A percentile compares a stretch with the other conserved stretches of the same genome.
These are phyloP conservation scores for Drymonia ruficornis DNA, from an alignment of 2,888 invertebrate species.

Conservation along the genomic window DNA sequence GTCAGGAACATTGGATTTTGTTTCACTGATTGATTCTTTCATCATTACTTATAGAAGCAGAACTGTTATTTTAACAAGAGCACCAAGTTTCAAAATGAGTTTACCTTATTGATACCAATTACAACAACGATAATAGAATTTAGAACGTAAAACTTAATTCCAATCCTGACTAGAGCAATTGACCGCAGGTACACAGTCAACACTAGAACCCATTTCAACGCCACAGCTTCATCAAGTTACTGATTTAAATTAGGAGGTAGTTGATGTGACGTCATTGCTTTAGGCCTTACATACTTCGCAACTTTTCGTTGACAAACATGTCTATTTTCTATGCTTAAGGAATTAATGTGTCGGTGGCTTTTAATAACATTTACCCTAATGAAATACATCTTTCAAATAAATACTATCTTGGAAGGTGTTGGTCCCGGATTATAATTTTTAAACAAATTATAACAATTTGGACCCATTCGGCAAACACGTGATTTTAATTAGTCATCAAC, in stretches of 20 bases:
- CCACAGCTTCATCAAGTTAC: conserved; percentile 69
- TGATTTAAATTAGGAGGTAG: conserved; percentile 83
- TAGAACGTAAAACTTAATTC: conserved; percentile 63
- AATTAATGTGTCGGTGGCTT: conserved; percentile 86
- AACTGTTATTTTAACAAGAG: conserved; percentile 2
- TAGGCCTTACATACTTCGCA: conserved; percentile 71
- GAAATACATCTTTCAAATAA: conserved; percentile 84
- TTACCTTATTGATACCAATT: conserved; percentile 21
- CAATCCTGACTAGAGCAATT: conserved; percentile 81
- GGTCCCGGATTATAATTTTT: conserved; percentile 85
- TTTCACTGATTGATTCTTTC: background rate
- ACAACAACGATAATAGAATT: conserved; percentile 22
- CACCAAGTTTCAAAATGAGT: conserved; percentile 15
- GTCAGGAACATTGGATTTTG: conserved; percentile 15
- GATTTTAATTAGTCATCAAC: conserved; percentile 69
- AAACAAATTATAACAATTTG: conserved; percentile 84
- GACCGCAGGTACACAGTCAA: conserved; percentile 59
- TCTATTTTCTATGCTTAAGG: conserved; percentile 84
- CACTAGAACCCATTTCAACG: conserved; percentile 53
- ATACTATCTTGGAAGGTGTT: conserved; percentile 84
- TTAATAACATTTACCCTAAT: conserved; percentile 82
- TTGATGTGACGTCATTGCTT: conserved; percentile 64
- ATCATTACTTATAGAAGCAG: background rate
- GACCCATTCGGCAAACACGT: conserved; percentile 81
- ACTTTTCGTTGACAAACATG: conserved; percentile 77